A percentile compares a stretch with the other conserved stretches of the same genome.
These are phyloP conservation scores for Rhingia campestris DNA, from an alignment of 2,888 invertebrate genomes.

Conservation along the genomic window DNA sequence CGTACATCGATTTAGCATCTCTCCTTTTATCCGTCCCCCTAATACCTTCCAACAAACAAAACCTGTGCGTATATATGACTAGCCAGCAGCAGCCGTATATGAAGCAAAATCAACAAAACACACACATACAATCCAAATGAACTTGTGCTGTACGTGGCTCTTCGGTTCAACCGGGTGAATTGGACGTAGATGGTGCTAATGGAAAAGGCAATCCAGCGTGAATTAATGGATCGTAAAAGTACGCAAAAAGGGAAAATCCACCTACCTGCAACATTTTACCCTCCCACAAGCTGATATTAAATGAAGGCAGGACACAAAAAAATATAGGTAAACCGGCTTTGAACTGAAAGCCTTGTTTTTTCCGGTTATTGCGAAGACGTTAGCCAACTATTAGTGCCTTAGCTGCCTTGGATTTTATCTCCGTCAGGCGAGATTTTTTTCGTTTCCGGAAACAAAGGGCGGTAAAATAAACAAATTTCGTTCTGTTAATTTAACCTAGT, in stretches of 20 bases:
- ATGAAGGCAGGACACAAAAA: conserved; percentile 5
- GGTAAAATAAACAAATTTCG: conserved; percentile 64
- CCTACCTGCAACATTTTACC: conserved; percentile 22
- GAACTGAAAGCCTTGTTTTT: conserved; percentile 17
- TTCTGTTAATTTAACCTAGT: conserved; percentile 66
- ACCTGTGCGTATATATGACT: conserved; percentile 10
- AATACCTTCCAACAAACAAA: background rate
- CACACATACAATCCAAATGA: conserved; percentile 47
- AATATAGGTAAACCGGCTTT: conserved; percentile 21
- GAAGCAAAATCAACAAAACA: conserved; percentile 52
- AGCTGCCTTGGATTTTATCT: conserved; percentile 37
- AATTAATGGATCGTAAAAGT: conserved; percentile 67
- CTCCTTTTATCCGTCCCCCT: conserved; percentile 22
- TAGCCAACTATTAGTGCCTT: conserved; percentile 44
- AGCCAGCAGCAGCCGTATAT: conserved; percentile 2
- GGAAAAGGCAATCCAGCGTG: conserved; percentile 67
- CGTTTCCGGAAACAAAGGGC: conserved; percentile 20
- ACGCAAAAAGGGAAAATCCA: conserved; percentile 25
- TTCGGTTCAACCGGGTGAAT: conserved; percentile 5
- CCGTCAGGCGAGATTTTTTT: background rate
- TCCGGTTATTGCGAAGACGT: conserved; percentile 24
- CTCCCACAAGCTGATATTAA: conserved; percentile 17
- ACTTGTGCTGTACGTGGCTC: conserved; percentile 35
- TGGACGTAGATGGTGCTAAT: conserved; percentile 65
- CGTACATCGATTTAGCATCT: conserved; percentile 55